A percentile compares a stretch with the other conserved stretches of the same genome.
These are phyloP conservation scores for Sphenopsis melanotis DNA, from an alignment of 2,797 vertebrate species.

Conservation along the genomic window DNA sequence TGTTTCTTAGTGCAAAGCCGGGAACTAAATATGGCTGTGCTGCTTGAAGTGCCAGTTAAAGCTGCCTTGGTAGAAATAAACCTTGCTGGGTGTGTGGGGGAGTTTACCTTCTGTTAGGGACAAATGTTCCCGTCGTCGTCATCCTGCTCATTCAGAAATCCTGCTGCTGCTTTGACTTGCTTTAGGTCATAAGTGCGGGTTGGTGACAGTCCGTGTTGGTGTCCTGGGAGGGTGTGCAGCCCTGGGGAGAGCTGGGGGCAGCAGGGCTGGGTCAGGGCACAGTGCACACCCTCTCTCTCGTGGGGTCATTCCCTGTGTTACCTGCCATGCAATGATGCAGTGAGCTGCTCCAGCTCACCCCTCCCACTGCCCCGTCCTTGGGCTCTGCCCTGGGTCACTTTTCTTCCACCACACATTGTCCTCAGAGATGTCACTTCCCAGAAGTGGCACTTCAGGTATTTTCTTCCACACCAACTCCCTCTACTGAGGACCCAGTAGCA, in stretches of 20 bases:
- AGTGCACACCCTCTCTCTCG: accelerated
- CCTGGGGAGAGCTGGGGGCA: background rate
- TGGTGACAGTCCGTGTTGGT: accelerated
- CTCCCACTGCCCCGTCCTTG: too few species aligned
- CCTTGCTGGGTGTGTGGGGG: background rate
- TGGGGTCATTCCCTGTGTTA: background rate
- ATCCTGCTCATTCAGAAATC: background rate
- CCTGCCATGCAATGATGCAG: accelerated
- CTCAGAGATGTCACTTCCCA: background rate
- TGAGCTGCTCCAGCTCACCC: background rate
- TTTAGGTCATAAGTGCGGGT: background rate
- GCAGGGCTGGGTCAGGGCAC: background rate
- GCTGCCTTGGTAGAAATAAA: background rate
- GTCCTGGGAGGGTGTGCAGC: background rate
- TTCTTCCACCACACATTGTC: background rate
- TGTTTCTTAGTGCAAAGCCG: background rate
- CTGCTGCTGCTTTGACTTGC: background rate
- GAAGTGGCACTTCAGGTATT: accelerated
- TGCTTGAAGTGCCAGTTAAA: background rate
- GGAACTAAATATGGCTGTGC: background rate
- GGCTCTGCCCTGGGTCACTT: background rate
- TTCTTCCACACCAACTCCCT: background rate
- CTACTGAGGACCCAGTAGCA: background rate
- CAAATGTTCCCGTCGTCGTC: background rate
- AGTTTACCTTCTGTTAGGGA: background rate